A percentile compares a stretch with the other conserved stretches of the same genome.
These are phyloP conservation scores for Amphimedon queenslandica DNA, from an alignment of 37 sponge, comb jelly and placozoan species.

Conservation along the genomic window DNA sequence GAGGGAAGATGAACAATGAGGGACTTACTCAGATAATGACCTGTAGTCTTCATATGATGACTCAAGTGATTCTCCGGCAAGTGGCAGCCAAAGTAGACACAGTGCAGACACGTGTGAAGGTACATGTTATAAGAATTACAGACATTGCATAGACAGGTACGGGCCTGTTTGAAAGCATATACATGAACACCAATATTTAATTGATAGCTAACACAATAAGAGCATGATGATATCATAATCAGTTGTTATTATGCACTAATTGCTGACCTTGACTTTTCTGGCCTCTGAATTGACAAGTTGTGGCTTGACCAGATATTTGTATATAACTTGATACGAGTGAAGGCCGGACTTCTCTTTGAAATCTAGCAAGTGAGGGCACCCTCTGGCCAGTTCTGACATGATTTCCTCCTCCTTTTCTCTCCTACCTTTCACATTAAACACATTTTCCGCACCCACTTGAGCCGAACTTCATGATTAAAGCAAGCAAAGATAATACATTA, in stretches of 20 bases:
- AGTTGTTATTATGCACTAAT: background rate
- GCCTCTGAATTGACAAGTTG: slow-evolving; percentile 40
- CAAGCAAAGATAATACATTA: too few relatives aligned
- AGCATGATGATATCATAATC: background rate
- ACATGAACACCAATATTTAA: background rate
- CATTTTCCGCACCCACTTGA: too few relatives aligned
- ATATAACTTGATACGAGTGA: slow-evolving; percentile 76
- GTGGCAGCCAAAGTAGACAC: slow-evolving; percentile 87
- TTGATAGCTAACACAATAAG: background rate
- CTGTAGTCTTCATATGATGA: slow-evolving; percentile 49
- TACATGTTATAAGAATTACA: slow-evolving; percentile 51
- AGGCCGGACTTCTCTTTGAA: slow-evolving; percentile 37
- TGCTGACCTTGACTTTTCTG: slow-evolving; percentile 59
- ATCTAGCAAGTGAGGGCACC: slow-evolving; percentile 65
- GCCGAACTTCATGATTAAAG: too few relatives aligned
- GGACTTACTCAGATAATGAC: slow-evolving; percentile 59
- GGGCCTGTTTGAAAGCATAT: slow-evolving; percentile 23
- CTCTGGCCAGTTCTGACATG: slow-evolving; percentile 71
- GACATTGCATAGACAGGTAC: slow-evolving; percentile 67
- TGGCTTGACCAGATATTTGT: slow-evolving; percentile 75
- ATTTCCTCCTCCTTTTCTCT: too few relatives aligned
- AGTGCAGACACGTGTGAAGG: slow-evolving; percentile 81
- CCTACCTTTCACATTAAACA: too few relatives aligned
- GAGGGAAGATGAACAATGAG: background rate
- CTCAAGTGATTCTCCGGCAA: slow-evolving; percentile 71